phyloP scores from a whole-genome alignment of 2,888 invertebrate species.

The Psylliodes chrysocephalus region DNA sequence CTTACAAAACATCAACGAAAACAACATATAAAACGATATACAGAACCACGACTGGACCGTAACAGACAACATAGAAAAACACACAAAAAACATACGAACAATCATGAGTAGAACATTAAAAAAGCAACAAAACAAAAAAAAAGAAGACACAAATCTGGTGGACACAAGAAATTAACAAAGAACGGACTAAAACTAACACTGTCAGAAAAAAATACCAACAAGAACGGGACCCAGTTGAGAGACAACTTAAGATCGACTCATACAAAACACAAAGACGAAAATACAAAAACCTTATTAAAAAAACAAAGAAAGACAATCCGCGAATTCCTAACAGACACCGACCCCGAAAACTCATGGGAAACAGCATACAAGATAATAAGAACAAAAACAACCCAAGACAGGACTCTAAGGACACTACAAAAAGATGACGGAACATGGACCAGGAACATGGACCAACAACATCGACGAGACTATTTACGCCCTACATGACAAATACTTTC shows the following conservation, averaged over 20 bases:
- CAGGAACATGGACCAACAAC: not conserved
- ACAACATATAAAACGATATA: too few species aligned
- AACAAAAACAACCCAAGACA: too few species aligned
- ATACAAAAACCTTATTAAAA: not conserved
- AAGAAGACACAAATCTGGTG: too few species aligned
- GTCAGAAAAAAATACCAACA: too few species aligned
- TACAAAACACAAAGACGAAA: not conserved
- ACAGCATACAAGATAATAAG: not conserved
- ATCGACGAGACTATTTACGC: not conserved
- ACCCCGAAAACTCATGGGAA: not conserved
- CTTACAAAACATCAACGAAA: not conserved
- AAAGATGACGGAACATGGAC: too few species aligned
- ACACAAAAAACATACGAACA: not conserved
- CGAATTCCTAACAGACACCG: not conserved
- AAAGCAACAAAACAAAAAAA: too few species aligned
- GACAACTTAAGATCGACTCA: too few species aligned
- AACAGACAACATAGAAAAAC: not conserved
- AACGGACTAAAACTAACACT: too few species aligned
- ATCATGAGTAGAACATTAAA: too few species aligned
- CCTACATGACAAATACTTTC: not conserved
- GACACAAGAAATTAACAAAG: too few species aligned
- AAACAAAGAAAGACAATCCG: not conserved
- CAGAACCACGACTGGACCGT: conserved; percentile 13
- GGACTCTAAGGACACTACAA: too few species aligned
- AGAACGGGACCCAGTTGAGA: too few species aligned